Conservation (phyloP, 2,113 vertebrate genomes). For the Hippopotamus amphibius region DNA sequence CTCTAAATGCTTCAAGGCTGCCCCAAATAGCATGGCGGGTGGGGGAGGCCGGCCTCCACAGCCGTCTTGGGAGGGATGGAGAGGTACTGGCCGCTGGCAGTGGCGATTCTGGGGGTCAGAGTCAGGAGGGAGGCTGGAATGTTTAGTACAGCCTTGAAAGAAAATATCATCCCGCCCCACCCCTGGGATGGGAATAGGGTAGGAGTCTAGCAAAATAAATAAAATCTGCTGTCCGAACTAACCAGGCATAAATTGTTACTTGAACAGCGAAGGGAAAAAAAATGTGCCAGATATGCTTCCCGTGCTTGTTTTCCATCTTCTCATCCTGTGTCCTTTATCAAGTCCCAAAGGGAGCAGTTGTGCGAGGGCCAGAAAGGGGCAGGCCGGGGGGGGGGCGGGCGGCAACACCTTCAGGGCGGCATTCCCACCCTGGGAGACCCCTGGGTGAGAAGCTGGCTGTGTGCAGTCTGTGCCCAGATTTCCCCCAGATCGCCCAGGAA, state of each 20-base stretch:
- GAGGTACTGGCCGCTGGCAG: background rate
- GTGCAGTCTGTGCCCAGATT: background rate
- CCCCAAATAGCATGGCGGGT: background rate
- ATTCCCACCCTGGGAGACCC: background rate
- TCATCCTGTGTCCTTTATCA: background rate
- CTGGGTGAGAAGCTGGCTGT: background rate
- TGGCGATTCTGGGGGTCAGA: background rate
- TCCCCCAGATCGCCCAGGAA: background rate
- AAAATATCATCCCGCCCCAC: constrained; percentile 1
- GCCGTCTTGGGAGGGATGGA: background rate
- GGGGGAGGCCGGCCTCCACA: background rate
- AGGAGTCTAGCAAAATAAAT: constrained; percentile 53
- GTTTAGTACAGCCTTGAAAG: constrained; percentile 71
- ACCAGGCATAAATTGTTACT: constrained; percentile 45
- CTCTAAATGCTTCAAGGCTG: constrained; percentile 59
- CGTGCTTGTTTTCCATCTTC: background rate
- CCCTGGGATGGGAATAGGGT: background rate
- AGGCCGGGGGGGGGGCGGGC: background rate
- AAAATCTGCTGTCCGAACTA: background rate
- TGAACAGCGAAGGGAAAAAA: background rate
- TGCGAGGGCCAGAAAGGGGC: background rate
- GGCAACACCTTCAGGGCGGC: too few species aligned
- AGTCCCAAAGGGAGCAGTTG: background rate
- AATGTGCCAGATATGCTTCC: background rate
- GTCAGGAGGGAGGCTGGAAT: constrained; percentile 57